Percentiles rank a stretch among this genome's conserved stretches.
Evolutionary conservation across 2,888 invertebrate species (phyloP).

Genomic region (Galeruca laticollis): DNA sequence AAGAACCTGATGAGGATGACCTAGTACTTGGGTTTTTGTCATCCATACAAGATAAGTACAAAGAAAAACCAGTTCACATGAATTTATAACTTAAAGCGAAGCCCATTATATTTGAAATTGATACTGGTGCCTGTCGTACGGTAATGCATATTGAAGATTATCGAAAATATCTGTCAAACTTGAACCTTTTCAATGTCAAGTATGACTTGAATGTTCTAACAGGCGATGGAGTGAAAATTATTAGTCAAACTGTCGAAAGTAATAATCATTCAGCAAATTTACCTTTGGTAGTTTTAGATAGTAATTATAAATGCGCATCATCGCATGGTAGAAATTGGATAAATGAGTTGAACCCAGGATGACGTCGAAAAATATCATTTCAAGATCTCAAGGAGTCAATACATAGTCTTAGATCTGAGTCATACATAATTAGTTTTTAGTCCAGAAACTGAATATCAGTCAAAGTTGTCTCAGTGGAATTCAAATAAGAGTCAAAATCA

Average conservation of each 20-base stretch:
- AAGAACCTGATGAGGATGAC: slow-evolving; percentile 16
- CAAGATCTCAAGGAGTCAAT: background rate
- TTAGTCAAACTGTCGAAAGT: slow-evolving; percentile 29
- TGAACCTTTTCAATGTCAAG: slow-evolving; percentile 21
- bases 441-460: background rate
- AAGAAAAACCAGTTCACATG: no score
- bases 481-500: background rate
- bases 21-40: no score
- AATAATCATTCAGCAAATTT: no score
- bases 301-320: slow-evolving; percentile 21
- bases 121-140: no score
- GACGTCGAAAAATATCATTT: no score
- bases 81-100: no score
- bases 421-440: background rate
- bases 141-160: slow-evolving; percentile 23
- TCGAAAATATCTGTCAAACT: background rate
- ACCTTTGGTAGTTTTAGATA: no score
- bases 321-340: slow-evolving; percentile 30
- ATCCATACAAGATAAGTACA: no score
- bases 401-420: background rate
- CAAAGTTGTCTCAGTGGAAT: background rate
- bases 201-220: slow-evolving; percentile 37
- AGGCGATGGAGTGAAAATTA: slow-evolving; percentile 31
- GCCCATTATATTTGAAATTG: no score
- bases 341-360: slow-evolving; percentile 21